These are phyloP conservation scores for Zeus faber DNA, from an alignment of 2,113 vertebrate species.

Conservation along the genomic window DNA sequence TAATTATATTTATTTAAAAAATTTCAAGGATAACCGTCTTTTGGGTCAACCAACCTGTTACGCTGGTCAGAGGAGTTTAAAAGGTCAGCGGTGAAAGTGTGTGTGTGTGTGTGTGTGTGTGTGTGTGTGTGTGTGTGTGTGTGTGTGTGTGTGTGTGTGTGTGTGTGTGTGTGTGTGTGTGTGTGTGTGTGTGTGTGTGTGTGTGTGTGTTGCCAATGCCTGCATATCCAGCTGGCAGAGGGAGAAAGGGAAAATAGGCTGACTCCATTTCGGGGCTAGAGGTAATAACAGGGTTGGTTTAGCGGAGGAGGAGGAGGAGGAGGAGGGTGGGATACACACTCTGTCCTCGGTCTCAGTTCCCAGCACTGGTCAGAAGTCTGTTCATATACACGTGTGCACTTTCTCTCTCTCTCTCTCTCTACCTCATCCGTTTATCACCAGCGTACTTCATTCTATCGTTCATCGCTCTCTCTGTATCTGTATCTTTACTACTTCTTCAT, in stretches of 20 bases:
- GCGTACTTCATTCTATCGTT: no score
- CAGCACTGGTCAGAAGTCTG: slow-evolving; percentile 19
- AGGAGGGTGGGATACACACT: slow-evolving; percentile 35
- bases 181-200: slow-evolving; percentile 44
- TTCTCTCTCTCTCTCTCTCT: slow-evolving; percentile 25
- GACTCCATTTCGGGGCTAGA: slow-evolving; percentile 58
- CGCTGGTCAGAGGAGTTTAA: background rate
- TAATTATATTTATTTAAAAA: background rate
- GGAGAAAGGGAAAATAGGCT: slow-evolving; percentile 64
- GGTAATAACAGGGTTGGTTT: slow-evolving; percentile 69
- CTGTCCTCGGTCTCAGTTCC: slow-evolving; percentile 37
- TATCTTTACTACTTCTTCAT: background rate
- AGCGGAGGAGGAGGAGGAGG: slow-evolving; percentile 60
- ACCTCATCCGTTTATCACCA: background rate
- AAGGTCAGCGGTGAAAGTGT: slow-evolving; percentile 7
- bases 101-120: slow-evolving; percentile 12
- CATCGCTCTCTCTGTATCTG: background rate
- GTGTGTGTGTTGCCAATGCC: slow-evolving; percentile 54
- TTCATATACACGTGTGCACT: slow-evolving; percentile 2
- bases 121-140: background rate
- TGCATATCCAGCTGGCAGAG: slow-evolving; percentile 57
- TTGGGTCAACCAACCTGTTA: slow-evolving; percentile 9
- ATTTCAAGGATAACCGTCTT: slow-evolving; percentile 9
- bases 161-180: slow-evolving; percentile 22
- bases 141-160: slow-evolving; percentile 4